These are phyloP conservation scores for Lophius americanus DNA, from an alignment of 2,797 vertebrate genomes.

Conservation along the genomic window DNA sequence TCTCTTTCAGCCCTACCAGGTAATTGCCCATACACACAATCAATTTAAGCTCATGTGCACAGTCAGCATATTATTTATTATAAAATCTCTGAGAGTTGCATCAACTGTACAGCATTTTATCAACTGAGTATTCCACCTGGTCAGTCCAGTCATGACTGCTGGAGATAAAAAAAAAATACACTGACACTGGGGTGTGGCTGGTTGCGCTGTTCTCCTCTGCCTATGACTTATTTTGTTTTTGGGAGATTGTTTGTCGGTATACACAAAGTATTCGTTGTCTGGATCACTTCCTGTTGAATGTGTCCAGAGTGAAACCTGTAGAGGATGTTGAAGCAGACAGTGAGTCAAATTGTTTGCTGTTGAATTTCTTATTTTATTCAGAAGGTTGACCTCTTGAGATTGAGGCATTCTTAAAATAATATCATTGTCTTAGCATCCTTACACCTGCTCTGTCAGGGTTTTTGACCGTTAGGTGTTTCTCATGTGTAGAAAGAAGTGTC, in stretches of 20 bases:
- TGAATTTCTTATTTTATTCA: conserved; percentile 21
- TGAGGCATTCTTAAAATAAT: not conserved
- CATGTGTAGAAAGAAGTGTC: too few species aligned
- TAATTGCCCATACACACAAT: conserved; percentile 14
- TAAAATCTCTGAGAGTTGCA: not conserved
- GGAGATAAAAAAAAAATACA: not conserved
- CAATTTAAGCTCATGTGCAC: not conserved
- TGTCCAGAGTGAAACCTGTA: conserved; percentile 26
- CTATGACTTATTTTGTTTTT: conserved; percentile 24
- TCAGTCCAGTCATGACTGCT: conserved; percentile 8
- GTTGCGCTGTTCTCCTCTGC: conserved; percentile 19
- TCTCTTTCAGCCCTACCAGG: conserved; percentile 25
- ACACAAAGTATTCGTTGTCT: conserved; percentile 5
- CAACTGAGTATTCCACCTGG: not conserved
- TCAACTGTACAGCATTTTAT: not conserved
- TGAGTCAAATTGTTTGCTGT: not conserved
- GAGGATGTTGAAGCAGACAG: conserved; percentile 15
- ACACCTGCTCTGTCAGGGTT: conserved; percentile 2
- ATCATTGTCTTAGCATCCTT: not conserved
- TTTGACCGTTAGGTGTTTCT: too few species aligned
- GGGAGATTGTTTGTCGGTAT: conserved; percentile 4
- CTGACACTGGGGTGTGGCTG: conserved; percentile 43
- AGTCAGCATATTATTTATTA: not conserved
- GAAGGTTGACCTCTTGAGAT: not conserved
- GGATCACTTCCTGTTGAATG: conserved; percentile 35